Conservation (phyloP, 2,797 vertebrate species). For the Leptatherina wallacei region DNA sequence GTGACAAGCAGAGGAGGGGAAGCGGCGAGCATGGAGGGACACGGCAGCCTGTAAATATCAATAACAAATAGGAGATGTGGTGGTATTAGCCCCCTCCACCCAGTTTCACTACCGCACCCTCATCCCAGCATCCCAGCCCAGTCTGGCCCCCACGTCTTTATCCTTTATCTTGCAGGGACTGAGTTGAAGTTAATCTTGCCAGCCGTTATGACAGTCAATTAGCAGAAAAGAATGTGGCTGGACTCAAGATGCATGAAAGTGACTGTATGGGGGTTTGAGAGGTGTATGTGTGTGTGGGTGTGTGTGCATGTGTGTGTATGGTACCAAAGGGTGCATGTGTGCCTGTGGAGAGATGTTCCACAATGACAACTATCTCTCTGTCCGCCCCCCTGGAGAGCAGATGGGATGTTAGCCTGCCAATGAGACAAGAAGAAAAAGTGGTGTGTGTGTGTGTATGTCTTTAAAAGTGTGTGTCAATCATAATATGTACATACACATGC, state of each 20-base stretch:
- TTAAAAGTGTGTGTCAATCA: constrained; percentile 58
- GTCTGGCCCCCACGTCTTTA: constrained; percentile 67
- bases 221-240: constrained; percentile 80
- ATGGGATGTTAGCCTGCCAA: constrained; percentile 80
- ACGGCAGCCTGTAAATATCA: constrained; percentile 85
- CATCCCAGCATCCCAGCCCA: constrained; percentile 52
- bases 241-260: constrained; percentile 59
- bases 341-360: constrained; percentile 70
- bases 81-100: constrained; percentile 55
- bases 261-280: constrained; percentile 44
- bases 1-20: constrained; percentile 63
- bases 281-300: constrained; percentile 27
- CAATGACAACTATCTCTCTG: constrained; percentile 78
- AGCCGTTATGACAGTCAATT: constrained; percentile 85
- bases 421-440: constrained; percentile 73
- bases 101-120: constrained; percentile 38
- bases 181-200: constrained; percentile 82
- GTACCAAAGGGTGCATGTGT: constrained; percentile 39
- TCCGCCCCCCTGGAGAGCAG: constrained; percentile 80
- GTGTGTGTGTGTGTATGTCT: constrained; percentile 48
- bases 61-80: constrained; percentile 84
- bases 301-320: constrained; percentile 39
- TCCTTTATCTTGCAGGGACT: constrained; percentile 76
- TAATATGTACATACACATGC: constrained; percentile 70
- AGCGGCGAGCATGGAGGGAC: constrained; percentile 42